Evolutionary conservation across 2,888 invertebrate genomes (phyloP).

Genomic region (Ennomos erosarius): DNA sequence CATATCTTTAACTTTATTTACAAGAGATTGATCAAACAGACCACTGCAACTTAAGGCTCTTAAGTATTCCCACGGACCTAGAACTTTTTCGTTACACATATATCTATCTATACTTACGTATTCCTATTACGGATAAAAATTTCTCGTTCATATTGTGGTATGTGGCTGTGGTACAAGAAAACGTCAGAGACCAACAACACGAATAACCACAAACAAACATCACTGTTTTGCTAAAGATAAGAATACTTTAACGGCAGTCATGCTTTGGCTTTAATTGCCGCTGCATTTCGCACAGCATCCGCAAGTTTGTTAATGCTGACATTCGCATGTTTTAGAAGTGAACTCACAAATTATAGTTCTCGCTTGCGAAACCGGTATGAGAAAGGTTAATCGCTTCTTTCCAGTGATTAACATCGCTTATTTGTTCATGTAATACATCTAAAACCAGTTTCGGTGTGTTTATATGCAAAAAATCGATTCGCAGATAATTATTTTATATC

Average conservation of each 20-base stretch:
- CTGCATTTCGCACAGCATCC: slow-evolving; percentile 8
- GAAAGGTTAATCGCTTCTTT: slow-evolving; percentile 36
- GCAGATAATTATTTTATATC: slow-evolving; percentile 40
- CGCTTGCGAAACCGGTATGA: slow-evolving; percentile 28
- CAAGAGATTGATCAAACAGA: no score
- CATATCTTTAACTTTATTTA: no score
- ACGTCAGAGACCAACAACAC: no score
- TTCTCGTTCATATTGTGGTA: no score
- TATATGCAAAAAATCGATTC: slow-evolving; percentile 40
- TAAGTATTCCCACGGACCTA: no score
- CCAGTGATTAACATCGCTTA: slow-evolving; percentile 35
- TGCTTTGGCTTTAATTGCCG: slow-evolving; percentile 12
- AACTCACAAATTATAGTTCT: slow-evolving; percentile 1
- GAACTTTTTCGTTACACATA: no score
- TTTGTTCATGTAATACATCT: slow-evolving; percentile 35
- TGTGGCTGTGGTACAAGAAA: no score
- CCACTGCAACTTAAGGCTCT: no score
- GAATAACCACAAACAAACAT: background rate
- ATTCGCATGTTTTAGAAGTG: slow-evolving; percentile 10
- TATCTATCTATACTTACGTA: no score
- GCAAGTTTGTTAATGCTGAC: slow-evolving; percentile 7
- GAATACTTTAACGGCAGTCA: slow-evolving; percentile 13
- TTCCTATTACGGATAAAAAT: no score
- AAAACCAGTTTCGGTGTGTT: slow-evolving; percentile 36
- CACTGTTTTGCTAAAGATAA: slow-evolving; percentile 9